Base-by-base conservation (phyloP, 2,888 invertebrate genomes). In the Sclerodermus sp. region DNA sequence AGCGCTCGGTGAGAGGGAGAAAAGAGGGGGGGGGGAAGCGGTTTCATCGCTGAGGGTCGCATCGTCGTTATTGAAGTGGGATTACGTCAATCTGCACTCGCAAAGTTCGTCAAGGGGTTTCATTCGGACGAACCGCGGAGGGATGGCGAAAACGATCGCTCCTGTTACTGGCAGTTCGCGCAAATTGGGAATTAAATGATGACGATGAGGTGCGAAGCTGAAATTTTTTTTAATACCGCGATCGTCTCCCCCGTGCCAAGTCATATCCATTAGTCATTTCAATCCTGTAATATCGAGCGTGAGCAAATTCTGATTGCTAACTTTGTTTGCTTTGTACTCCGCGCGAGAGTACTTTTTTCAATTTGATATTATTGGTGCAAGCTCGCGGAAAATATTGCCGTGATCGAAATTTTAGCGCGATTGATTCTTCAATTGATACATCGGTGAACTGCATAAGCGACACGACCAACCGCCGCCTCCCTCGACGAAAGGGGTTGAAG, bases 41-140 rank as follows among this genome's bases (percentile, higher is more conserved):
- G 62, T 62, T 63, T 62, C 63, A 46, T 47, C 63, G 63, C 58
- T 62, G 55, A 60, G 60, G 23, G 54, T 49, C 40, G 52, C 49
- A 45, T 43, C 55, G 60, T 49, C 55, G 60, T 63, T 64, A 62
- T 62, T 58, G 62, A 63, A 58, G 60, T 51, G 64, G 64, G 63
- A 63, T 62, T 62, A 62, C 62, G 62, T 62, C 62, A 62, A 63
- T 62, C 62, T 58, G 49, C 60, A 51, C 58, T 49, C 62, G 56
- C 62, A 62, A 62, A 60, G 64, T 62, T 62, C 60, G 60, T 43
- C 53, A 55, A 51, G 43, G 45, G 47, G 34, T 47, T 23, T 23
- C 41, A 23, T 41, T 23, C 13, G 41, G 18, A 8, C 14, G 34
- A 30, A 39, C 17, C 44, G 37, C 14, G 10, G 45, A 41, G 30